A percentile compares a stretch with the other conserved stretches of the same genome.
Evolutionary conservation across 2,888 invertebrate species (phyloP).

Genomic region (Drosophila multiciliata): DNA sequence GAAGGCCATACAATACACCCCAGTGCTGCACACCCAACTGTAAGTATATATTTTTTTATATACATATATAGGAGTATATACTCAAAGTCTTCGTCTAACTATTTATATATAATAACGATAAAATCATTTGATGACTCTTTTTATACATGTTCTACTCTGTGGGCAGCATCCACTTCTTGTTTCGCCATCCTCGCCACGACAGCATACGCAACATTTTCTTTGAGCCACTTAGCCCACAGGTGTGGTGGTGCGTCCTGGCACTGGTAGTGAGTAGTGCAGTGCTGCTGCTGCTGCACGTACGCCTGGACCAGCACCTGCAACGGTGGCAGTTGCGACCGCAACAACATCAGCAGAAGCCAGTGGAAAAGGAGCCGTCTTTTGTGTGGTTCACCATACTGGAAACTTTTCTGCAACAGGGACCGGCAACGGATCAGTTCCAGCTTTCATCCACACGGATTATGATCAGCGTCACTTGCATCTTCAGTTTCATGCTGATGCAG

Average conservation of each 20-base stretch:
- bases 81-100: background rate
- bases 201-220: constrained; percentile 82
- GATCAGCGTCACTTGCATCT: constrained; percentile 73
- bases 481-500: constrained; percentile 82
- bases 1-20: constrained; percentile 61
- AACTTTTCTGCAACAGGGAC: constrained; percentile 82
- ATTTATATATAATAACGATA: no score
- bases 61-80: background rate
- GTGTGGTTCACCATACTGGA: constrained; percentile 79
- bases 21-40: constrained; percentile 75
- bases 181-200: constrained; percentile 81
- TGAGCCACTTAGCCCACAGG: constrained; percentile 75
- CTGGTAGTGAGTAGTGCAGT: constrained; percentile 62
- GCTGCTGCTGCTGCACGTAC: constrained; percentile 70
- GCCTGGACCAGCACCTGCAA: constrained; percentile 58
- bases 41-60: constrained; percentile 66
- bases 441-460: constrained; percentile 78
- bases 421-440: constrained; percentile 68
- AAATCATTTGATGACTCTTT: background rate
- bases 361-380: constrained; percentile 70
- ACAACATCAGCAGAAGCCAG: background rate
- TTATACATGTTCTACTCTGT: background rate
- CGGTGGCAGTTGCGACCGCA: background rate
- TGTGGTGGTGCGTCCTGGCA: constrained; percentile 80
- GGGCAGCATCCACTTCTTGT: constrained; percentile 77